Evolutionary conservation across 2,888 invertebrate species (phyloP), one percentile per base, ranked within the genome.

Genomic region (Patella caerulea): DNA sequence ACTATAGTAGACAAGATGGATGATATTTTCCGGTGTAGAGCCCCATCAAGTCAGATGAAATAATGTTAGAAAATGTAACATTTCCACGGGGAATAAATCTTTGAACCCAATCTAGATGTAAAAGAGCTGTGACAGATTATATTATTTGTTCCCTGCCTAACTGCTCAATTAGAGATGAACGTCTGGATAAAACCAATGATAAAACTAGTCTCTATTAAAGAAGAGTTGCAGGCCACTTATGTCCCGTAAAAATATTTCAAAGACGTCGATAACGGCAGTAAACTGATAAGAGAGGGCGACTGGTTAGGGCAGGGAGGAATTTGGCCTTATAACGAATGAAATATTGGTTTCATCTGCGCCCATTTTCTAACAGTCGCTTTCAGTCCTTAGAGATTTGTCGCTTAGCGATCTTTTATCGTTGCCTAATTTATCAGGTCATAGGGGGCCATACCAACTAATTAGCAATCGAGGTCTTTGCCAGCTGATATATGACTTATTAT

Each of bases 401-500:
- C 72, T 72, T 73, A 45, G 76, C 80, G 29, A 74, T 59, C 76
- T 75, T 80, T 81, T 81, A 81, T 83, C 83, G 78, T 74, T 78
- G 76, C 79, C 81, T 83, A 83, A 83, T 81, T 81, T 83, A 78
- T 76, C 72, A 78, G 78, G 81, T 71, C 83, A 78, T 75, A 78
- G 78, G 81, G 81, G 79, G 74, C 74, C 76, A 75, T 76, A 78
- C 76, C 65, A 71, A 74, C 80, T 81, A 81, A 83, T 83, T 81
- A 81, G 79, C 78, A 71, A 76, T 24, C 70, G 55, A 77, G 71
- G 75, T 71, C 74, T 59, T 71, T 71, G 71, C 19, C 72, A 45
- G 52, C 81, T 81, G 82, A 82, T 79, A 78, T 82, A 82, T 73
- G 79, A 74, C 81, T 79, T 81, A 82, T 82, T 78, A 79, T 72